Conservation (phyloP, 2,888 invertebrate species). For the Phanerotoma sp. region DNA sequence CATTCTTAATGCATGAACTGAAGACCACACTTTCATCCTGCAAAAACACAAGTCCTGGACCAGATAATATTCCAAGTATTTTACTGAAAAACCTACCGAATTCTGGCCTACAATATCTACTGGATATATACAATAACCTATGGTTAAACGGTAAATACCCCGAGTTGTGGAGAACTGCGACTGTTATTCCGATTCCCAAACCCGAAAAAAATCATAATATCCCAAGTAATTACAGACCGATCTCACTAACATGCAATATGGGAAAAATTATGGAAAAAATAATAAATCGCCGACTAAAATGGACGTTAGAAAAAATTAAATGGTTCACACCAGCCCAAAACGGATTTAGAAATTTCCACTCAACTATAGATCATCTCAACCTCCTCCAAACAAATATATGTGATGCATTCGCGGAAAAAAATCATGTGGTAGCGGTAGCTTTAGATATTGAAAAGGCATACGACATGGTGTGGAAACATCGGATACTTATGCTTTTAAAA, state of each 20-base stretch:
- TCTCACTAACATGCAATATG: constrained; percentile 27
- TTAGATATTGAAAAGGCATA: constrained; percentile 18
- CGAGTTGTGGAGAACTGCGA: constrained; percentile 22
- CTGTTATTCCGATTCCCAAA: constrained; percentile 27
- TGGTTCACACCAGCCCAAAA: constrained; percentile 25
- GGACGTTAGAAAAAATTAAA: constrained; percentile 29
- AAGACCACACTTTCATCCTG: background rate
- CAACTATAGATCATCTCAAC: constrained; percentile 9
- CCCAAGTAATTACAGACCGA: constrained; percentile 25
- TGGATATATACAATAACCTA: constrained; percentile 25
- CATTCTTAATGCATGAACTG: constrained; percentile 9
- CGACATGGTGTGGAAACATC: constrained; percentile 17
- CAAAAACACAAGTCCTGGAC: constrained; percentile 24
- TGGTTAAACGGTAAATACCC: constrained; percentile 23
- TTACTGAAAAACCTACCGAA: constrained; percentile 26
- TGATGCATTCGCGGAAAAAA: constrained; percentile 22
- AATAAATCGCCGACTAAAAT: constrained; percentile 24
- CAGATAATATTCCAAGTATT: constrained; percentile 23
- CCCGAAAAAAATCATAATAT: constrained; percentile 20
- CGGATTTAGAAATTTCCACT: constrained; percentile 28
- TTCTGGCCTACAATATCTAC: constrained; percentile 3
- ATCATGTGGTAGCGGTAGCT: constrained; percentile 21
- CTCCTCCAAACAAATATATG: constrained; percentile 10
- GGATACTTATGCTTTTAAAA: constrained; percentile 8
- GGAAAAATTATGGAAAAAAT: constrained; percentile 33